Percentiles rank a stretch among this genome's conserved stretches.
Conservation (phyloP, 1,140 invertebrate species). For the Drosophila sechellia region DNA sequence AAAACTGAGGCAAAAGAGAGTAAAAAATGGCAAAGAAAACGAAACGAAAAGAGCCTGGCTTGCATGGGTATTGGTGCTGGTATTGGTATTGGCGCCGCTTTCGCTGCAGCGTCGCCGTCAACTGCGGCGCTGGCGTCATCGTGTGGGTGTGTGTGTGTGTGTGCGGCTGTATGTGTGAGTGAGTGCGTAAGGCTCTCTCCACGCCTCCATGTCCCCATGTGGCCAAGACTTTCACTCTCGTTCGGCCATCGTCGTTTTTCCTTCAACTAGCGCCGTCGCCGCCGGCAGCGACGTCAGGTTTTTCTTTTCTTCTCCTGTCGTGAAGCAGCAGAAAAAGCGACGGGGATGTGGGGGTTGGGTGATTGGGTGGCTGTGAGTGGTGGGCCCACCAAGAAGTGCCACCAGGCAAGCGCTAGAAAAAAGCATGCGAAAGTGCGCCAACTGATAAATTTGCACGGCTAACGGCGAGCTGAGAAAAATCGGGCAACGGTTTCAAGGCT, state of each 20-base stretch:
- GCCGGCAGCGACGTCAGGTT: slow-evolving; percentile 16
- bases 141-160: slow-evolving; percentile 15
- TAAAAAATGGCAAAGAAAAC: slow-evolving; percentile 39
- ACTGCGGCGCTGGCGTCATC: slow-evolving; percentile 8
- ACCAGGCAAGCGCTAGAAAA: slow-evolving; percentile 59
- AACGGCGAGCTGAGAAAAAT: slow-evolving; percentile 20
- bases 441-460: slow-evolving; percentile 59
- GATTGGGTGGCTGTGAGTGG: background rate
- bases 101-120: slow-evolving; percentile 6
- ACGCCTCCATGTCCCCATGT: slow-evolving; percentile 46
- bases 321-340: too few species aligned
- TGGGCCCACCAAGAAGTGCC: slow-evolving; percentile 23
- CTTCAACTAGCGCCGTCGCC: slow-evolving; percentile 7
- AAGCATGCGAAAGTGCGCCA: slow-evolving; percentile 59
- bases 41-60: slow-evolving; percentile 42
- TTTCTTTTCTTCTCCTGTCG: slow-evolving; percentile 47
- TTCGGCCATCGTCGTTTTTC: slow-evolving; percentile 57
- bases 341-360: background rate
- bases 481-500: slow-evolving; percentile 33
- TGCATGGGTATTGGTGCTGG: slow-evolving; percentile 25
- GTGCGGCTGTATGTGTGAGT: slow-evolving; percentile 9
- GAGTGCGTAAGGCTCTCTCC: slow-evolving; percentile 23
- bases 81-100: slow-evolving; percentile 20
- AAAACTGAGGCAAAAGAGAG: slow-evolving; percentile 34
- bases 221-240: slow-evolving; percentile 75